Base-by-base conservation (phyloP, 2,888 invertebrate species). In the Dicycla oo region DNA sequence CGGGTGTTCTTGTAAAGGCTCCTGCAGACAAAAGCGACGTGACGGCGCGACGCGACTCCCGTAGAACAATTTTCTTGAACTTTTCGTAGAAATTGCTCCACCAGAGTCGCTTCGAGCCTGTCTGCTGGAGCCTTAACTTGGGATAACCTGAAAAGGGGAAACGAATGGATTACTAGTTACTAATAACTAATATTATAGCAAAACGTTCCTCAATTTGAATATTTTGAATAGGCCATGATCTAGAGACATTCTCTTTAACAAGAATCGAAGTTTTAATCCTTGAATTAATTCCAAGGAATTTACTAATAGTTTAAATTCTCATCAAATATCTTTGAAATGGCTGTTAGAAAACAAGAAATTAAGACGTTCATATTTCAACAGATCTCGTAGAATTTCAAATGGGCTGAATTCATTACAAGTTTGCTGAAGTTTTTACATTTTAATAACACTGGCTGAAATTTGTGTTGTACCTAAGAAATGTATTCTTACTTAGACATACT, bases 361-460 rank as follows among this genome's bases (percentile, higher is more conserved):
- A 57, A 30, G 57, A 65, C 65, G 60, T 53, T 69, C 51, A 76
- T 68, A 62, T 72, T 57, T 66, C n/a, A 56, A n/a, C 67, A 69
- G 57, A 66, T 82, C 79, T 60, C 58, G 60, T 49, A 63, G 79
- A 79, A 80, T 73, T 69, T 64, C 40, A 73, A 80, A 69, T 83
- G 56, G 60, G 51, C 65, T 60, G 73, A 68, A 60, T 80, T 65
- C 38, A 62, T 81, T 74, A 68, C n/a, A 73, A 83, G 65, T 83
- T 75, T 0, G 63, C 60, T n/a, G 40, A 80, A 73, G 73, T 73
- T 80, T 80, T 79, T 49, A 64, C 74, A 79, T 80, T 80, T 80
- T 60, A 69, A 73, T 80, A 82, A 73, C 47, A 23, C 43, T 26
- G 54, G 3, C 65, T 66, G 54, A 49, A 78, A 60, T 11, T 78